phyloP scores from a whole-genome alignment of 2,888 invertebrate species.

The Microctonus brassicae region DNA sequence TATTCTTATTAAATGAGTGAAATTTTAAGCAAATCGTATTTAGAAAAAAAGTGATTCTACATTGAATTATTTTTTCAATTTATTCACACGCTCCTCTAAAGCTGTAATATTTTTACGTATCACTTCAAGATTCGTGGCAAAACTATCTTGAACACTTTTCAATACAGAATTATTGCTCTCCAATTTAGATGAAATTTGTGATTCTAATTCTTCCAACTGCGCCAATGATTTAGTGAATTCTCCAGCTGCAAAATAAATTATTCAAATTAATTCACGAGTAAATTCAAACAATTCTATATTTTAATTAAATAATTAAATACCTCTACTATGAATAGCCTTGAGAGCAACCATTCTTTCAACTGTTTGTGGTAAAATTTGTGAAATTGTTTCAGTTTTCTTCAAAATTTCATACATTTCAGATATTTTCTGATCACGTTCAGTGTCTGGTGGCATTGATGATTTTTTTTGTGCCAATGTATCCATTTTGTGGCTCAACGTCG shows the following conservation, averaged over 20 bases:
- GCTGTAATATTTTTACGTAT: constrained; percentile 82
- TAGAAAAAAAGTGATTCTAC: neutral
- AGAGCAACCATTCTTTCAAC: constrained; percentile 89
- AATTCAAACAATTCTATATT: constrained; percentile 33
- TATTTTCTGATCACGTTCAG: constrained; percentile 80
- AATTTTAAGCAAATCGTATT: neutral
- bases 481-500: constrained; percentile 82
- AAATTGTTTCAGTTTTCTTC: constrained; percentile 86
- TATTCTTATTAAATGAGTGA: constrained; percentile 21
- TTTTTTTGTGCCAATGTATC: constrained; percentile 79
- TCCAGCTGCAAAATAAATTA: constrained; percentile 75
- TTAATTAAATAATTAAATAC: constrained; percentile 69
- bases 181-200: constrained; percentile 78
- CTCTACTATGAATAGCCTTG: constrained; percentile 90
- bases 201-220: constrained; percentile 84
- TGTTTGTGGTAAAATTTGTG: constrained; percentile 83
- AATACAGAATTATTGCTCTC: constrained; percentile 84
- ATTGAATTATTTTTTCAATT: constrained; percentile 71
- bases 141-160: constrained; percentile 85
- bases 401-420: constrained; percentile 88
- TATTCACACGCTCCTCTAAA: constrained; percentile 80
- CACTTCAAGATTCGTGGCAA: constrained; percentile 83
- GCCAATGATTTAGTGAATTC: constrained; percentile 88
- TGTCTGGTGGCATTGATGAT: constrained; percentile 68
- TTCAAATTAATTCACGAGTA: constrained; percentile 25